Percentiles rank a stretch among this genome's conserved stretches.
phyloP scores from a whole-genome alignment of 2,888 invertebrate species.

The Machimus rusticus region DNA sequence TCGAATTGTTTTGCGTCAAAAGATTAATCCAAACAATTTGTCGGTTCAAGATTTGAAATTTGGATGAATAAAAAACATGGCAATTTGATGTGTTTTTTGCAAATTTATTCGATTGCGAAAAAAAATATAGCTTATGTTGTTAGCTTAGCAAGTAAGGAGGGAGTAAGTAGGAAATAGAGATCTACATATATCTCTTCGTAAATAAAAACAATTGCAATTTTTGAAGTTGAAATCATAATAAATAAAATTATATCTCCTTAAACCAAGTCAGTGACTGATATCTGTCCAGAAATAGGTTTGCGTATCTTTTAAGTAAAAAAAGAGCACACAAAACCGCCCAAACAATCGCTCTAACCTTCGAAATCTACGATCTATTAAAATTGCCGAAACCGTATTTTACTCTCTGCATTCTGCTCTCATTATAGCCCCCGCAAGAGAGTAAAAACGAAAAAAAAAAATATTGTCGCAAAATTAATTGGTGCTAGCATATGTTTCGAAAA shows the following conservation, averaged over 20 bases:
- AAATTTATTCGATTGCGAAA: too few species aligned
- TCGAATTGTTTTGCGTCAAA: too few species aligned
- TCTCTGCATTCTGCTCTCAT: background rate
- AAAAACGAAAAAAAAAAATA: background rate
- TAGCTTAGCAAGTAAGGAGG: too few species aligned
- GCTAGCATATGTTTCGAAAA: background rate
- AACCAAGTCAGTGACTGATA: background rate
- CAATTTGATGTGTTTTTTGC: too few species aligned
- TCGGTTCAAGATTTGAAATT: too few species aligned
- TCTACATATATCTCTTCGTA: too few species aligned
- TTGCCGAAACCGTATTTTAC: background rate
- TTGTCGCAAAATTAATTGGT: background rate
- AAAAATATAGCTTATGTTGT: too few species aligned
- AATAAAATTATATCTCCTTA: background rate
- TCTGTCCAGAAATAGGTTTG: background rate
- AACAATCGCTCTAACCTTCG: background rate
- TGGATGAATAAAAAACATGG: too few species aligned
- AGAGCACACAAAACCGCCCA: background rate
- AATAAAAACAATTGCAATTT: background rate
- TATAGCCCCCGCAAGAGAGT: background rate
- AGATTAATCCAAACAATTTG: too few species aligned
- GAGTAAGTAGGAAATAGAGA: too few species aligned
- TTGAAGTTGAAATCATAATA: background rate
- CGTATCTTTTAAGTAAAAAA: background rate
- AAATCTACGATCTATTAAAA: background rate